Evolutionary conservation across 2,113 vertebrate species (phyloP), one percentile per base, ranked within the genome.

Genomic region (Macrotus californicus): DNA sequence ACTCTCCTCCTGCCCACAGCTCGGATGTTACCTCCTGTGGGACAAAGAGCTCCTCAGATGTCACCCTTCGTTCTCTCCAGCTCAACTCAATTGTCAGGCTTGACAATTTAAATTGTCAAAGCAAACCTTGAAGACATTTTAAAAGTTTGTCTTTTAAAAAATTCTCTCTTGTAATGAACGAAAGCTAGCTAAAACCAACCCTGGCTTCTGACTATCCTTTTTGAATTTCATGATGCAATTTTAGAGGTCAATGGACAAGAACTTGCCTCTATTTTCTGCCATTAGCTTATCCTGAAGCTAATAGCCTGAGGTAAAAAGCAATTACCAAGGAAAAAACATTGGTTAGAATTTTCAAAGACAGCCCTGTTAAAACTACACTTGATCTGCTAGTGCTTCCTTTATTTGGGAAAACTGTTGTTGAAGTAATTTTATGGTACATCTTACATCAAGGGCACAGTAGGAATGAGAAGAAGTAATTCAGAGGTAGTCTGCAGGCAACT

Each of bases 241-340:
- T 87, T 85, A 70, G 66, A 88, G 66, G 16, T 72, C 67, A 90
- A 43, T 24, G 66, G 14, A 34, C 76, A 92, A 87, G 88, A 96
- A 89, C 69, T 46, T 91, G 66, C 46, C 21, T 84, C 77, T 70
- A 52, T 66, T 90, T 94, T 94, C 43, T 96, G 31, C 72, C 61
- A 82, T 70, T 66, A 72, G 66, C 12, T 36, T 90, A 43, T 82
- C 54, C 36, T 84, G 22, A 83, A 77, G 61, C 43, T 69, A 39
- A 91, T 72, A 89, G 13, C 41, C 52, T 93, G 12, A 31, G 16
- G 66, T 90, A 84, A 72, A 83, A 59, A 69, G 31, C 54, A 96
- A 92, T 83, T 50, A 70, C 70, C 52, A 92, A 87, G 34, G 46
- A 81, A 39, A 88, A 91, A 90, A 39, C 9, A 73, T 3, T 59